These are phyloP conservation scores for Nannoperca australis DNA, from an alignment of 2,797 vertebrate genomes.

Conservation along the genomic window DNA sequence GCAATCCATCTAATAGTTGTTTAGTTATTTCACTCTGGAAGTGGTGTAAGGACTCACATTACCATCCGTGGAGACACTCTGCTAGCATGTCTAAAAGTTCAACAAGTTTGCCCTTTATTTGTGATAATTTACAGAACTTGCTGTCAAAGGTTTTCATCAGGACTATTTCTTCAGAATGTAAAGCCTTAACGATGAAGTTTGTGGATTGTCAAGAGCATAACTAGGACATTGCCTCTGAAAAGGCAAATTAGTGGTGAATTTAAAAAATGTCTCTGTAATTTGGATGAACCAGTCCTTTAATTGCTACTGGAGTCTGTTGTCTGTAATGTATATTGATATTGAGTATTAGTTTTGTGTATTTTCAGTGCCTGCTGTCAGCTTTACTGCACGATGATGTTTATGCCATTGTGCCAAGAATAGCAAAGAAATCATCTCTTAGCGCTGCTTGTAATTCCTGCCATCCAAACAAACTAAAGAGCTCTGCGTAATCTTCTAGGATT, in stretches of 20 bases:
- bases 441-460: constrained; percentile 32
- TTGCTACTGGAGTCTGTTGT: constrained; percentile 30
- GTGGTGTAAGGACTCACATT: background rate
- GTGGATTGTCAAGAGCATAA: constrained; percentile 20
- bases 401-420: constrained; percentile 69
- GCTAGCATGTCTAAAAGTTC: background rate
- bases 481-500: constrained; percentile 69
- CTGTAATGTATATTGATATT: constrained; percentile 29
- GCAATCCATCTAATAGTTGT: background rate
- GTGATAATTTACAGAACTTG: background rate
- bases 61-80: background rate
- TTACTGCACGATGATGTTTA: constrained; percentile 30
- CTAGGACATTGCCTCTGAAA: background rate
- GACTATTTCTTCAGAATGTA: background rate
- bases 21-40: background rate
- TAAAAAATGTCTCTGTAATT: constrained; percentile 27
- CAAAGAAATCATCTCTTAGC: constrained; percentile 61
- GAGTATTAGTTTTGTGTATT: constrained; percentile 54
- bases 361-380: constrained; percentile 33
- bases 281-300: constrained; percentile 37
- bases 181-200: background rate
- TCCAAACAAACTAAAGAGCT: constrained; percentile 61
- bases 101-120: background rate
- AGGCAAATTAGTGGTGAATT: constrained; percentile 8
- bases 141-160: constrained; percentile 9